phyloP scores from a whole-genome alignment of 92 coral and sea anemone species.

The Plumapathes pennacea region DNA sequence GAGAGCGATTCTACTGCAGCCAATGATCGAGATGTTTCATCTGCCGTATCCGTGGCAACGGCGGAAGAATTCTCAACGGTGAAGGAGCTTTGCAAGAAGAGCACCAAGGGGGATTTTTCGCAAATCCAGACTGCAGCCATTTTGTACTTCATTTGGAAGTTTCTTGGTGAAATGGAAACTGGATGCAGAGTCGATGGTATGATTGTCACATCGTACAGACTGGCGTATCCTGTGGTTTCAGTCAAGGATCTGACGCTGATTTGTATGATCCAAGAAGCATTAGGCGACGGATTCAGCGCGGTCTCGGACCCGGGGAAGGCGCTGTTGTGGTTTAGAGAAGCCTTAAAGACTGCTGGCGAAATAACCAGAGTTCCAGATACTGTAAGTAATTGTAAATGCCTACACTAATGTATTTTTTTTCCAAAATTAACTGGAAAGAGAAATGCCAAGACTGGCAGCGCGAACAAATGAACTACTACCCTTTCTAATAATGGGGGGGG shows the following conservation, averaged over 20 bases:
- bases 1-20: neutral
- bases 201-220: slow-evolving; percentile 72
- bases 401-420: too few relatives aligned
- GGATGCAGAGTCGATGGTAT: slow-evolving; percentile 61
- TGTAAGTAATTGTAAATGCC: slow-evolving; percentile 32
- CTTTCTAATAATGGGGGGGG: too few relatives aligned
- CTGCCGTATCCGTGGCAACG: slow-evolving; percentile 27
- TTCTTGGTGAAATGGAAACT: slow-evolving; percentile 57
- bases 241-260: slow-evolving; percentile 79
- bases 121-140: slow-evolving; percentile 67
- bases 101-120: slow-evolving; percentile 31
- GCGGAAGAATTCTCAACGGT: slow-evolving; percentile 37
- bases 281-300: slow-evolving; percentile 70
- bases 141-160: slow-evolving; percentile 58
- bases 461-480: too few relatives aligned
- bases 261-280: slow-evolving; percentile 64
- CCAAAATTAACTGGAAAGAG: too few relatives aligned
- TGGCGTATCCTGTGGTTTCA: slow-evolving; percentile 81
- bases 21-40: slow-evolving; percentile 7
- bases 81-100: slow-evolving; percentile 46
- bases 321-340: slow-evolving; percentile 69
- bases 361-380: slow-evolving; percentile 54
- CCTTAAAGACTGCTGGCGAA: slow-evolving; percentile 70
- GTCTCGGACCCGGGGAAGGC: slow-evolving; percentile 61
- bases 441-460: too few relatives aligned